phyloP scores from a whole-genome alignment of 2,113 vertebrate genomes.

The Piaya cayana region DNA sequence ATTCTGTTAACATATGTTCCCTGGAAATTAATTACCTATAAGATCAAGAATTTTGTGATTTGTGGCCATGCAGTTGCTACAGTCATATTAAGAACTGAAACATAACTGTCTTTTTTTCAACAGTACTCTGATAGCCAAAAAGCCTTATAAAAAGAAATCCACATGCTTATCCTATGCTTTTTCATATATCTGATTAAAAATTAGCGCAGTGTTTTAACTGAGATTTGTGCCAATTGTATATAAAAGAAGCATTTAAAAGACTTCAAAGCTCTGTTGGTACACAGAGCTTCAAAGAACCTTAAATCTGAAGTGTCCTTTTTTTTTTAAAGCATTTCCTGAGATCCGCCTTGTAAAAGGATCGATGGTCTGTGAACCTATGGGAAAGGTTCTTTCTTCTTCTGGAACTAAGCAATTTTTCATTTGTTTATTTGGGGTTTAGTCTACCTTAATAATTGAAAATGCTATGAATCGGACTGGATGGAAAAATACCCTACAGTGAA shows the following conservation, averaged over 20 bases:
- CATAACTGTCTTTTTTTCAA: no score
- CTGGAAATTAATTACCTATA: no score
- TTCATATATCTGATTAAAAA: constrained; percentile 11
- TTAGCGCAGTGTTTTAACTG: not conserved
- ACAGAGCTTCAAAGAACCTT: not conserved
- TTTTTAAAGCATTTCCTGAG: not conserved
- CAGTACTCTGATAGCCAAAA: no score
- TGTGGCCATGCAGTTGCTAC: no score
- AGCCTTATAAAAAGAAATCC: not conserved
- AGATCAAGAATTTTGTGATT: no score
- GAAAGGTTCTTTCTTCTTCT: not conserved
- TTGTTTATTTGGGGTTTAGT: not conserved
- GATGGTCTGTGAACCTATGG: not conserved
- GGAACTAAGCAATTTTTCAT: not conserved
- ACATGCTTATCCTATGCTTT: not conserved
- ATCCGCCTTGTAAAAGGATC: not conserved
- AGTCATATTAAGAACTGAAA: no score
- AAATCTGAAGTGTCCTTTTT: not conserved
- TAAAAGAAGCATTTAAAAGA: not conserved
- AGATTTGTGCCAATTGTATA: not conserved
- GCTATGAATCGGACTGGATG: constrained; percentile 18
- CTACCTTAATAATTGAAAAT: constrained; percentile 51
- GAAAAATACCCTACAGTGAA: constrained; percentile 21
- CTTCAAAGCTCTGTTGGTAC: not conserved
- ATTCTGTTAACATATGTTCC: no score